Evolutionary conservation across 2,797 vertebrate genomes (phyloP).

Genomic region (Micromesistius poutassou): DNA sequence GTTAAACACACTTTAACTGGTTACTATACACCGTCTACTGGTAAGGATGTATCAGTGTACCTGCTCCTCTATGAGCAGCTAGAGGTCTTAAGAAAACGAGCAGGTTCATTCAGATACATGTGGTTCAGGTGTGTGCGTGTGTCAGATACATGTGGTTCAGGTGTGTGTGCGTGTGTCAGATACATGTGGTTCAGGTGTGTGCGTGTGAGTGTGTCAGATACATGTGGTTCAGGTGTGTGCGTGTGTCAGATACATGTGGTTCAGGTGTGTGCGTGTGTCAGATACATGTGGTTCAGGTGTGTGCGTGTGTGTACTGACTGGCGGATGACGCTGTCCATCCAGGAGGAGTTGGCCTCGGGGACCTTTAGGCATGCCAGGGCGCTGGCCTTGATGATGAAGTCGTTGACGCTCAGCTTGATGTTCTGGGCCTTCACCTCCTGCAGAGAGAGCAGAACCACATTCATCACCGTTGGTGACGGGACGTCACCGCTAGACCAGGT

Average conservation of each 20-base stretch:
- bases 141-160: too few relatives aligned
- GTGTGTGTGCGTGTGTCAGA: neutral
- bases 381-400: constrained; percentile 97
- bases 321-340: constrained; percentile 96
- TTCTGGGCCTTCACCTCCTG: constrained; percentile 87
- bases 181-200: too few relatives aligned
- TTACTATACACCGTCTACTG: too few relatives aligned
- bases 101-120: neutral
- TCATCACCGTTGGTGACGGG: neutral
- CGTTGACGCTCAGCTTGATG: constrained; percentile 94
- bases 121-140: too few relatives aligned
- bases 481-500: neutral
- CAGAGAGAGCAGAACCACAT: constrained; percentile 7
- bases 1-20: neutral
- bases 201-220: neutral
- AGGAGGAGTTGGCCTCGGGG: constrained; percentile 96
- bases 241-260: neutral
- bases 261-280: neutral
- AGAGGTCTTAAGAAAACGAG: too few relatives aligned
- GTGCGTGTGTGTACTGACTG: constrained; percentile 79
- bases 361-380: constrained; percentile 94
- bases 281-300: neutral
- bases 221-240: too few relatives aligned
- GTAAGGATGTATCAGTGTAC: too few relatives aligned
- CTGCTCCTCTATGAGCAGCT: too few relatives aligned